Conservation (phyloP, 2,113 vertebrate species). For the Gasterosteus aculeatus region DNA sequence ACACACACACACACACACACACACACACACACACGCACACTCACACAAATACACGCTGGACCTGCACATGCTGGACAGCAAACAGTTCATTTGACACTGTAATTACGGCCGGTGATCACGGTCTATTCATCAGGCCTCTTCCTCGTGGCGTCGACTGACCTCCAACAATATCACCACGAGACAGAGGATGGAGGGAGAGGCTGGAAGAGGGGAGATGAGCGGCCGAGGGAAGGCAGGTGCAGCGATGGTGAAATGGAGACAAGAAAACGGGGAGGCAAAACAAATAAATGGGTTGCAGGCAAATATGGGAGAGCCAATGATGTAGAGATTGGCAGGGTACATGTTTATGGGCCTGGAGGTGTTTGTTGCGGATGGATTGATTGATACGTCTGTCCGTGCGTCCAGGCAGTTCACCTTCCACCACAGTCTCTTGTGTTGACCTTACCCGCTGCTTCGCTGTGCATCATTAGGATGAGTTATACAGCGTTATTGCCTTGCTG, state of each 20-base stretch:
- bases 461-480: slow-evolving; percentile 69
- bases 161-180: slow-evolving; percentile 60
- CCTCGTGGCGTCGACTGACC: slow-evolving; percentile 66
- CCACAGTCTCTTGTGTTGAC: slow-evolving; percentile 52
- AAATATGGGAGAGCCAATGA: slow-evolving; percentile 37
- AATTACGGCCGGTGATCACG: slow-evolving; percentile 75
- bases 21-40: slow-evolving; percentile 24
- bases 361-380: slow-evolving; percentile 41
- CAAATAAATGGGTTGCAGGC: slow-evolving; percentile 30
- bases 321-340: slow-evolving; percentile 45
- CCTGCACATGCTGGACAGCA: slow-evolving; percentile 40
- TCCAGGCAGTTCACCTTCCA: slow-evolving; percentile 48
- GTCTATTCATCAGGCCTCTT: slow-evolving; percentile 66
- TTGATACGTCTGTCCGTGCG: slow-evolving; percentile 30
- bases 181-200: background rate
- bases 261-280: background rate
- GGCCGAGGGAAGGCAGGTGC: background rate
- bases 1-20: slow-evolving; percentile 25
- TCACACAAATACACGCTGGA: slow-evolving; percentile 23
- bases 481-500: slow-evolving; percentile 56
- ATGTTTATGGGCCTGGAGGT: slow-evolving; percentile 39
- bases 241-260: background rate
- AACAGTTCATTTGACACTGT: slow-evolving; percentile 77
- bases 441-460: slow-evolving; percentile 67
- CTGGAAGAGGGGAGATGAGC: background rate